phyloP scores from a whole-genome alignment of 2,888 invertebrate genomes.

The Mycalesis mineus region DNA sequence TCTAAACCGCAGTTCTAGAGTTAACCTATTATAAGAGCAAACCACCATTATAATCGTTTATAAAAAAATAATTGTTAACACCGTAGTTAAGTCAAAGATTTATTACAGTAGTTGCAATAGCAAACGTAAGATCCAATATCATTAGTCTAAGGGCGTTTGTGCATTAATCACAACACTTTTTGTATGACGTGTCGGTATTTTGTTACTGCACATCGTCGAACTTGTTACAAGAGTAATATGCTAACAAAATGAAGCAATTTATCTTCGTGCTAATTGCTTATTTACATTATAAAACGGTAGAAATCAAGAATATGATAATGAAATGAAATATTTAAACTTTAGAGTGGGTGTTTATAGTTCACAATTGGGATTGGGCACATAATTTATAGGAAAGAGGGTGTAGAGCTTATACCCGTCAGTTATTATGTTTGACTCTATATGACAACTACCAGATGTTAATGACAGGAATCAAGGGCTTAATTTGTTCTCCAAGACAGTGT shows the following conservation, averaged over 20 bases:
- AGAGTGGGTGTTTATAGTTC: too few relatives aligned
- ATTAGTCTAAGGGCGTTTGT: slow-evolving; percentile 54
- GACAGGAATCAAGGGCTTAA: too few relatives aligned
- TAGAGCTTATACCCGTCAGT: too few relatives aligned
- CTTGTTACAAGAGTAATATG: slow-evolving; percentile 13
- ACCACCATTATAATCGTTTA: background rate
- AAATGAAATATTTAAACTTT: too few relatives aligned
- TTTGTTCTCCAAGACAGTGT: too few relatives aligned
- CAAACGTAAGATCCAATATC: slow-evolving; percentile 51
- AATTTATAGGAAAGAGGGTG: too few relatives aligned
- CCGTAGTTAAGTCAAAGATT: slow-evolving; percentile 44
- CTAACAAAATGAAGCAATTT: slow-evolving; percentile 10
- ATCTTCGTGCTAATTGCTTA: slow-evolving; percentile 5
- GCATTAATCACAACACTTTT: slow-evolving; percentile 53
- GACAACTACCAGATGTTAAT: too few relatives aligned
- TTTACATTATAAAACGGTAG: background rate
- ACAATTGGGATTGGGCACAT: too few relatives aligned
- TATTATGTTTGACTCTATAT: too few relatives aligned
- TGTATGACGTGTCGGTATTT: slow-evolving; percentile 45
- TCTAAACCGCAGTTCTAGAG: too few relatives aligned
- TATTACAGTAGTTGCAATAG: slow-evolving; percentile 53
- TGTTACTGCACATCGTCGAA: slow-evolving; percentile 22
- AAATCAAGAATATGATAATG: too few relatives aligned
- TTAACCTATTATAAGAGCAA: too few relatives aligned
- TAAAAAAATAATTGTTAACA: background rate